These are phyloP conservation scores for Cyanoramphus novaezelandiae DNA, from an alignment of 2,113 vertebrate species.

Conservation along the genomic window DNA sequence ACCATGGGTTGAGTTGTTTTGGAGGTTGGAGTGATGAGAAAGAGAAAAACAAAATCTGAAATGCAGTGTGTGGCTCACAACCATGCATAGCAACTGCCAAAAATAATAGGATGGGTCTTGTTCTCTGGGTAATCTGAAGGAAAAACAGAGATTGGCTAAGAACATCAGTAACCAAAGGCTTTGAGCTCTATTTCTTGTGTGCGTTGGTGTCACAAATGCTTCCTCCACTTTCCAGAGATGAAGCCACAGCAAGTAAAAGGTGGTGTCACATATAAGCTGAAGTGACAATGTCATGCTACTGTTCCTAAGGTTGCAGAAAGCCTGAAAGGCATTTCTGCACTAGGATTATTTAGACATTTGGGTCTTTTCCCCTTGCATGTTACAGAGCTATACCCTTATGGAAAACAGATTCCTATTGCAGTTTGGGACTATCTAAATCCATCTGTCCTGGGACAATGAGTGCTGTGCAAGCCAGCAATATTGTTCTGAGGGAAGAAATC, in stretches of 20 bases:
- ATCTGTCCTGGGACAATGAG: neutral
- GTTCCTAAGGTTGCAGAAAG: neutral
- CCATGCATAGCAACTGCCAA: neutral
- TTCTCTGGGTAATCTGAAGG: neutral
- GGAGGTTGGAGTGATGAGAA: neutral
- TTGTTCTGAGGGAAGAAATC: neutral
- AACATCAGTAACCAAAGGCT: neutral
- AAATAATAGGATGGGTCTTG: neutral
- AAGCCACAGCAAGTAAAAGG: neutral
- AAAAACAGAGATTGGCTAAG: neutral
- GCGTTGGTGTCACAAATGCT: neutral
- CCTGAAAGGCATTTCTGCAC: neutral
- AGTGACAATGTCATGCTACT: neutral
- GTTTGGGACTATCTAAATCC: neutral
- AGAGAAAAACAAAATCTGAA: neutral
- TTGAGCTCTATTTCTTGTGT: neutral
- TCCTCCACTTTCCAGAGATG: neutral
- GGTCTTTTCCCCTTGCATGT: neutral
- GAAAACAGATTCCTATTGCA: neutral
- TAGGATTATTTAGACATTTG: neutral
- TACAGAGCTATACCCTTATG: neutral
- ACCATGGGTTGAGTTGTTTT: neutral
- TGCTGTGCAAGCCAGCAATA: neutral
- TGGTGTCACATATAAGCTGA: neutral
- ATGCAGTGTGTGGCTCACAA: neutral